phyloP scores from a whole-genome alignment of 2,888 invertebrate species.

The Doris montereyensis region DNA sequence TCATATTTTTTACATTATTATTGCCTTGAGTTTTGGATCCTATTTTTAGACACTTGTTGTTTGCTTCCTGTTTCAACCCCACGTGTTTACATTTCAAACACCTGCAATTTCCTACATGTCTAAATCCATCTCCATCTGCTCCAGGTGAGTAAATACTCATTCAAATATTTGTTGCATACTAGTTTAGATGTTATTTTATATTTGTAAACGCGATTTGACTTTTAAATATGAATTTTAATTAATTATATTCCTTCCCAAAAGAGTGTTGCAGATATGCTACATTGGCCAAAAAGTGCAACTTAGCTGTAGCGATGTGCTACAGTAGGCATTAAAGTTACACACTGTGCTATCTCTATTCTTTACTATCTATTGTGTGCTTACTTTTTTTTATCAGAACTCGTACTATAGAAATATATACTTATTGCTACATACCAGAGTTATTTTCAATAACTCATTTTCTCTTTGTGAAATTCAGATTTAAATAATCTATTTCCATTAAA shows the following conservation, averaged over 20 bases:
- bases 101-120: neutral
- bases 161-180: neutral
- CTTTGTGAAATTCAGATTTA: too few relatives aligned
- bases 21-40: too few relatives aligned
- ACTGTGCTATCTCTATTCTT: neutral
- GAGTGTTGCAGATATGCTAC: neutral
- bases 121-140: neutral
- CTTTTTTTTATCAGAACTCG: neutral
- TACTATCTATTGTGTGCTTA: neutral
- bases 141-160: neutral
- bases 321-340: neutral
- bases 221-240: neutral
- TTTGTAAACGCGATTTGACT: neutral
- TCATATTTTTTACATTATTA: too few relatives aligned
- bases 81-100: too few relatives aligned
- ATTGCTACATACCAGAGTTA: too few relatives aligned
- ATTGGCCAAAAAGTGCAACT: neutral
- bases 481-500: too few relatives aligned
- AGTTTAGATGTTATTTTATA: neutral
- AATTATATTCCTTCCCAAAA: neutral
- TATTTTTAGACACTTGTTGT: too few relatives aligned
- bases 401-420: too few relatives aligned
- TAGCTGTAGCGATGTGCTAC: neutral
- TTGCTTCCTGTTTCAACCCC: too few relatives aligned
- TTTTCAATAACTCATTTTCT: too few relatives aligned